Evolutionary conservation across 2,888 invertebrate species (phyloP).

Genomic region (Rhyacophila evoluta): DNA sequence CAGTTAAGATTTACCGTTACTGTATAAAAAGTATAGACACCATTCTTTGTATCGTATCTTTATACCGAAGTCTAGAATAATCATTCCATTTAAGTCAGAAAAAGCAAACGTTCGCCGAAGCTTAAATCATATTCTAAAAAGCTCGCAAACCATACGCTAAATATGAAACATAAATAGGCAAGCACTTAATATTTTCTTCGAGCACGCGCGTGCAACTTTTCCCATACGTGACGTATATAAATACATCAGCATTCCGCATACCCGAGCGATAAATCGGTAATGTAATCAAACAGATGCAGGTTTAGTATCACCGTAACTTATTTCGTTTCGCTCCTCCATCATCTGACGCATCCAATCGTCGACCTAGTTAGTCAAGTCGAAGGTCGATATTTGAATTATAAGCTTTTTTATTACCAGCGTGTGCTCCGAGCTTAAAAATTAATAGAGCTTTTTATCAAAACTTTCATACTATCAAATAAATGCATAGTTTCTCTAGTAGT

Average conservation of each 20-base stretch:
- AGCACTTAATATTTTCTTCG: neutral
- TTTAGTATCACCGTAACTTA: neutral
- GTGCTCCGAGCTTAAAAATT: neutral
- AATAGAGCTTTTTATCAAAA: neutral
- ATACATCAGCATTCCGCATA: neutral
- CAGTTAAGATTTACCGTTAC: too few relatives aligned
- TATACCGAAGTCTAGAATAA: too few relatives aligned
- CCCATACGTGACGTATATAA: neutral
- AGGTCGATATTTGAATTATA: neutral
- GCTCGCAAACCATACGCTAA: neutral
- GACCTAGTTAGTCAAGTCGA: neutral
- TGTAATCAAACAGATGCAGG: conserved; percentile 1
- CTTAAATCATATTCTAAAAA: too few relatives aligned
- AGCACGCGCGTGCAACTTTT: neutral
- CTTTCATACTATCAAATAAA: neutral
- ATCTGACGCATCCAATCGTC: conserved; percentile 5
- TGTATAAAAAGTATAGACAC: too few relatives aligned
- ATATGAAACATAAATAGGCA: too few relatives aligned
- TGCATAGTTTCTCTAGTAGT: too few relatives aligned
- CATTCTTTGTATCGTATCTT: too few relatives aligned
- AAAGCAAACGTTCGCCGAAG: too few relatives aligned
- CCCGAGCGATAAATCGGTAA: neutral
- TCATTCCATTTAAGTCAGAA: too few relatives aligned
- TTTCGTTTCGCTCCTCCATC: neutral
- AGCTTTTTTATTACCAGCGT: neutral